Evolutionary conservation across 2,888 invertebrate species (phyloP).

Genomic region (Arge pagana): DNA sequence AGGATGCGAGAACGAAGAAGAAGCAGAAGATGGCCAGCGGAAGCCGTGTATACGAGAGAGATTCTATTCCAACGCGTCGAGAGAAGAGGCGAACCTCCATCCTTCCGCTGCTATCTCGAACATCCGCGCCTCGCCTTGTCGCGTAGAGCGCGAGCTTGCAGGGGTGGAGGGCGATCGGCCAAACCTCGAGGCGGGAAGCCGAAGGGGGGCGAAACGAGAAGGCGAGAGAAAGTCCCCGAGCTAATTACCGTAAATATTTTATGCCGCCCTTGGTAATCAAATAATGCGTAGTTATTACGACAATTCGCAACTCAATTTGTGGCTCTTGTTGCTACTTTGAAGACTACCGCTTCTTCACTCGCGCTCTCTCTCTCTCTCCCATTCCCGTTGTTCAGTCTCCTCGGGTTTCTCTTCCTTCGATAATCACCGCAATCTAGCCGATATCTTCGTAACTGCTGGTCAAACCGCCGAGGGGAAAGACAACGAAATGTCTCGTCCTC

Average conservation of each 20-base stretch:
- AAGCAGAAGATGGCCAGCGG: too few relatives aligned
- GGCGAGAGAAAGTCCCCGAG: slow-evolving; percentile 14
- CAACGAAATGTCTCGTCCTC: too few relatives aligned
- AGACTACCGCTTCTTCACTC: too few relatives aligned
- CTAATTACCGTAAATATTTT: slow-evolving; percentile 23
- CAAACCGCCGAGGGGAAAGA: too few relatives aligned
- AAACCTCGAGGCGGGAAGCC: not conserved
- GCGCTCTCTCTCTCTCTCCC: too few relatives aligned
- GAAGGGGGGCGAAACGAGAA: not conserved
- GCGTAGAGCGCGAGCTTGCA: not conserved
- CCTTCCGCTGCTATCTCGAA: not conserved
- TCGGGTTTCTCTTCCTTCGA: too few relatives aligned
- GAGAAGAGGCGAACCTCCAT: not conserved
- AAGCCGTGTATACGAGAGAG: not conserved
- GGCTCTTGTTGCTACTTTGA: too few relatives aligned
- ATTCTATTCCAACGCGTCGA: too few relatives aligned
- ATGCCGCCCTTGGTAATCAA: slow-evolving; percentile 17
- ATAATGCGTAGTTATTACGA: slow-evolving; percentile 21
- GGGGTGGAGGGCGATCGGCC: not conserved
- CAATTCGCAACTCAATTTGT: slow-evolving; percentile 20
- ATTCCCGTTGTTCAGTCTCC: too few relatives aligned
- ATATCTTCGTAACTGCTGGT: too few relatives aligned
- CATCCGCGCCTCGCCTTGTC: not conserved
- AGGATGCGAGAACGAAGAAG: too few relatives aligned
- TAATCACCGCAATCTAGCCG: too few relatives aligned